A percentile compares a stretch with the other conserved stretches of the same genome.
These are phyloP conservation scores for Notolabrus celidotus DNA, from an alignment of 2,797 vertebrate species.

Conservation along the genomic window DNA sequence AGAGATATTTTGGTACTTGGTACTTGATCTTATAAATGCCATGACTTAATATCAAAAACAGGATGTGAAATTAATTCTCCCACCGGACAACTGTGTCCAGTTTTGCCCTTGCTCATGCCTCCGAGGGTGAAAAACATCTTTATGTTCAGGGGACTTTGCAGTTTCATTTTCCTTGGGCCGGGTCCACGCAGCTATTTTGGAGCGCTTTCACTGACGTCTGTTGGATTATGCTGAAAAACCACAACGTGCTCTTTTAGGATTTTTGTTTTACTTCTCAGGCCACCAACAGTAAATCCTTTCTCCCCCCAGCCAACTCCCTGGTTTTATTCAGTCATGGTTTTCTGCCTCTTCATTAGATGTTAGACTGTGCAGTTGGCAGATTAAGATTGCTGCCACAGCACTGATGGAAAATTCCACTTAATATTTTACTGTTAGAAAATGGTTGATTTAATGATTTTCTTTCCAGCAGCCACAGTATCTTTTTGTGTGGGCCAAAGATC, in stretches of 20 bases:
- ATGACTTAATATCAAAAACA: conserved; percentile 45
- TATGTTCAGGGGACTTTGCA: conserved; percentile 58
- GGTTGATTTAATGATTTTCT: conserved; percentile 67
- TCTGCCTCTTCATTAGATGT: conserved; percentile 71
- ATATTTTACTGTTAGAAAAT: conserved; percentile 68
- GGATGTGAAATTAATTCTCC: conserved; percentile 56
- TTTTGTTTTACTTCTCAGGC: conserved; percentile 79
- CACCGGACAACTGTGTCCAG: conserved; percentile 32
- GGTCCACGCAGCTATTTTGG: conserved; percentile 73
- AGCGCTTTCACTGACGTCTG: conserved; percentile 70
- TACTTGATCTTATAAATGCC: conserved; percentile 34
- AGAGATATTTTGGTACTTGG: conserved; percentile 17
- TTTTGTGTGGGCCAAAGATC: conserved; percentile 46
- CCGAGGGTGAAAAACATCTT: conserved; percentile 60
- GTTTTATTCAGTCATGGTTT: conserved; percentile 75
- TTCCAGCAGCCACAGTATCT: conserved; percentile 49
- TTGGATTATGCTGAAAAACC: conserved; percentile 76
- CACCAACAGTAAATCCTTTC: conserved; percentile 80
- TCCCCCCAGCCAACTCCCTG: conserved; percentile 68
- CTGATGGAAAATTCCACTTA: conserved; percentile 78
- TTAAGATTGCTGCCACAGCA: conserved; percentile 57
- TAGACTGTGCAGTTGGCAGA: conserved; percentile 65
- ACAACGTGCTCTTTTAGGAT: conserved; percentile 78
- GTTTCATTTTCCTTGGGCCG: conserved; percentile 75
- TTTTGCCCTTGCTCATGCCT: conserved; percentile 53